phyloP scores from a whole-genome alignment of 2,113 vertebrate species.

The Gymnarchus niloticus region DNA sequence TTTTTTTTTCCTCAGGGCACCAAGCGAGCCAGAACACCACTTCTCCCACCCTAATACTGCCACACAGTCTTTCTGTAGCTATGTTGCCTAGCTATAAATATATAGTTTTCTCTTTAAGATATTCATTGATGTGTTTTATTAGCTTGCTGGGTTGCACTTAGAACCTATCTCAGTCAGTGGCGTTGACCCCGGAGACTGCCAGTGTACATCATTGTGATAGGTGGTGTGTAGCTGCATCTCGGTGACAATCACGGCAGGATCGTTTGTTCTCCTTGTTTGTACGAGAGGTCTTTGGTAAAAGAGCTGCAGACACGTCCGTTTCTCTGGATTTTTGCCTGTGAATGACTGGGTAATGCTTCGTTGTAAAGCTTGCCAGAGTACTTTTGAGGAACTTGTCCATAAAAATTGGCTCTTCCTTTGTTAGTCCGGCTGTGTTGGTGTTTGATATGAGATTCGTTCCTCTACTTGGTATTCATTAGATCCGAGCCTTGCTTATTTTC shows the following conservation, averaged over 20 bases:
- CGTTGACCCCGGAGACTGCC: neutral
- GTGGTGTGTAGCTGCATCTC: neutral
- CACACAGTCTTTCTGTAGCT: neutral
- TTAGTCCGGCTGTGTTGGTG: too few relatives aligned
- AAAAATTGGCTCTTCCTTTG: neutral
- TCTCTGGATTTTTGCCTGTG: neutral
- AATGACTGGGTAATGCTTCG: neutral
- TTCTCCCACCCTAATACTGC: too few relatives aligned
- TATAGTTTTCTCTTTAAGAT: neutral
- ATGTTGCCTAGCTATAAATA: neutral
- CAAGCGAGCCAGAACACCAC: too few relatives aligned
- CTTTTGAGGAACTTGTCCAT: neutral
- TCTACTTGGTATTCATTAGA: too few relatives aligned
- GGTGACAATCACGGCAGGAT: neutral
- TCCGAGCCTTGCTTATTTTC: neutral
- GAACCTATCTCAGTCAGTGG: neutral
- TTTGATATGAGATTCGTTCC: too few relatives aligned
- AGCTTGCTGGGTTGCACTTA: neutral
- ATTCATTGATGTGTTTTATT: neutral
- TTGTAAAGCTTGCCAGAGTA: neutral
- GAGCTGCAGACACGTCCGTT: neutral
- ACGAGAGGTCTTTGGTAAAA: neutral
- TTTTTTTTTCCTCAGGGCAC: too few relatives aligned
- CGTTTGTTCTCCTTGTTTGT: neutral
- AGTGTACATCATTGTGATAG: conserved; percentile 2